phyloP scores from a whole-genome alignment of 37 sponge, comb jelly and placozoan genomes.

The Diacarnus erythraeanus region DNA sequence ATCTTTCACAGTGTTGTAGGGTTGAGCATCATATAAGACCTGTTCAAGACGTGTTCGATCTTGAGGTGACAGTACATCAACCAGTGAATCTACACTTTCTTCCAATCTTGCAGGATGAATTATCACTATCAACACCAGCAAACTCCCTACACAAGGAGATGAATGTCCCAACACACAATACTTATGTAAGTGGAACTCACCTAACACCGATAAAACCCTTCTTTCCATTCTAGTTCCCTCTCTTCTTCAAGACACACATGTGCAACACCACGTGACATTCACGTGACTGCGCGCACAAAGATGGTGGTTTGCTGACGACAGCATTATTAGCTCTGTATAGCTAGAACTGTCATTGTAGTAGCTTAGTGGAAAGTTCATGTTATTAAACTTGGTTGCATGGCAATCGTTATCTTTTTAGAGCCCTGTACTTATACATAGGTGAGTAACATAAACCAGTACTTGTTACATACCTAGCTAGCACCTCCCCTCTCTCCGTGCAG shows the following conservation, averaged over 20 bases:
- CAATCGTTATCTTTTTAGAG: too few species aligned
- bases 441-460: not conserved
- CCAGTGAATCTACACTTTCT: conserved; percentile 8
- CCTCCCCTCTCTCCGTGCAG: not conserved
- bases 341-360: too few species aligned
- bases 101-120: not conserved
- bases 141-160: conserved; percentile 2
- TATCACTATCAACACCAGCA: not conserved
- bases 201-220: not conserved
- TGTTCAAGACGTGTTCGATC: conserved; percentile 27
- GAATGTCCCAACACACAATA: too few species aligned
- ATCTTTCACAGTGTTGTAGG: conserved; percentile 13
- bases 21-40: conserved; percentile 1
- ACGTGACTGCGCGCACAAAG: not conserved
- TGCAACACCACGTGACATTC: conserved; percentile 18
- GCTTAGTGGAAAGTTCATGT: too few species aligned
- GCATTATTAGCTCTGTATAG: too few species aligned
- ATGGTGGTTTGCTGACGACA: too few species aligned
- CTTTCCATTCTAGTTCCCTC: not conserved
- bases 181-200: too few species aligned
- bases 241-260: conserved; percentile 8
- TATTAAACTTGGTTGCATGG: too few species aligned
- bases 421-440: too few species aligned
- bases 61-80: conserved; percentile 19
- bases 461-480: not conserved